Conservation (phyloP, 2,888 invertebrate genomes). For the Caenorhabditis sp. region DNA sequence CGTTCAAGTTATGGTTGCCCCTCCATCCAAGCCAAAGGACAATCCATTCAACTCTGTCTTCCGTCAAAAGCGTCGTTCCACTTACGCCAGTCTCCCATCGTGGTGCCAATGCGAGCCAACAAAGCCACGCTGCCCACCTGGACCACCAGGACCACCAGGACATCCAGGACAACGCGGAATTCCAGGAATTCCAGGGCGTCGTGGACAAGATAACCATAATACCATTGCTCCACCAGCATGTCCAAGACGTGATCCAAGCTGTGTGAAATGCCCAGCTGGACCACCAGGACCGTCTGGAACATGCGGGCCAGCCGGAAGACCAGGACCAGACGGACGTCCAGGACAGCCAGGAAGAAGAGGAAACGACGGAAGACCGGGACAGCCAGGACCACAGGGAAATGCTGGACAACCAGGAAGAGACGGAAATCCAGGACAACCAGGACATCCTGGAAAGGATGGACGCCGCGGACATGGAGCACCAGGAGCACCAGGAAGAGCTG, state of each 20-base stretch:
- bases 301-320: constrained; percentile 69
- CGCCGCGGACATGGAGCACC: constrained; percentile 56
- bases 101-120: constrained; percentile 77
- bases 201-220: constrained; percentile 72
- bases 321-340: constrained; percentile 74
- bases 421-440: constrained; percentile 67
- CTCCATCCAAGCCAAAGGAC: constrained; percentile 76
- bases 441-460: constrained; percentile 68
- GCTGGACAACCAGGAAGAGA: constrained; percentile 68
- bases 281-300: constrained; percentile 67
- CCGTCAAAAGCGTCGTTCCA: constrained; percentile 73
- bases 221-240: constrained; percentile 69
- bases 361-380: constrained; percentile 63
- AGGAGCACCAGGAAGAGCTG: constrained; percentile 64
- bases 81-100: constrained; percentile 75
- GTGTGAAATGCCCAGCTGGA: constrained; percentile 74
- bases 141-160: constrained; percentile 77
- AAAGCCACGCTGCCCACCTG: constrained; percentile 75
- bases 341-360: constrained; percentile 67
- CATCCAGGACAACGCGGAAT: constrained; percentile 73
- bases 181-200: constrained; percentile 69
- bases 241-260: constrained; percentile 67
- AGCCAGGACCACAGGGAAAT: constrained; percentile 65
- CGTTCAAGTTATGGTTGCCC: constrained; percentile 77
- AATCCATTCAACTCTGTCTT: constrained; percentile 76